Conservation (phyloP, 2,113 vertebrate species). For the Lophotis ruficrista region DNA sequence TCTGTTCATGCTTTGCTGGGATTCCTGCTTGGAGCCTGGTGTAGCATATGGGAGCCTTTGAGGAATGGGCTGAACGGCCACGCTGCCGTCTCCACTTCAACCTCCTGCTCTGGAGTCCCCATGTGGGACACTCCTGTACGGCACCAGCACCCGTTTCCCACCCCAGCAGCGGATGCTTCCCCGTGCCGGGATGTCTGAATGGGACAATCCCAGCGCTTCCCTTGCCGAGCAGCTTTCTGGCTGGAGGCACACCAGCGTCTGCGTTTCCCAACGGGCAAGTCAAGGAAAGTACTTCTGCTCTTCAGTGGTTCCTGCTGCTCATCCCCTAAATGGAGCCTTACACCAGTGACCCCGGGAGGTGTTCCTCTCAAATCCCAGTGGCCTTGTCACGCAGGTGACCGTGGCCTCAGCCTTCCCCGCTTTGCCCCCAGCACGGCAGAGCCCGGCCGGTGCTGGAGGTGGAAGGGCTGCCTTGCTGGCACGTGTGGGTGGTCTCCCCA, state of each 20-base stretch:
- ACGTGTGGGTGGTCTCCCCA: not conserved
- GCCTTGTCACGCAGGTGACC: not conserved
- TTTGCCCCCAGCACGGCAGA: too few species aligned
- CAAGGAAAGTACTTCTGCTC: not conserved
- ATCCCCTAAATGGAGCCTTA: not conserved
- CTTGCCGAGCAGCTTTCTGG: not conserved
- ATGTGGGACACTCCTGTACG: not conserved
- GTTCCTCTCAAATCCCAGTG: not conserved
- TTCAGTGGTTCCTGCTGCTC: not conserved
- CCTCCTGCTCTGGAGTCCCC: not conserved
- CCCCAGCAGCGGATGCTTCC: rapidly evolving
- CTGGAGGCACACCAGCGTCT: not conserved
- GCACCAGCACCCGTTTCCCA: rapidly evolving
- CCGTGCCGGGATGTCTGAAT: not conserved
- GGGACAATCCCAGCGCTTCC: not conserved
- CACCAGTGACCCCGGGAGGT: not conserved
- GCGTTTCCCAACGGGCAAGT: not conserved
- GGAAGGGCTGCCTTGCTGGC: not conserved
- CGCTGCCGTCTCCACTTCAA: not conserved
- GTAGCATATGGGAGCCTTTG: not conserved
- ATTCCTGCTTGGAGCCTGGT: not conserved
- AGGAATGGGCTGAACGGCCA: not conserved
- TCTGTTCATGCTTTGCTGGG: not conserved
- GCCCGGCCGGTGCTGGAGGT: not conserved
- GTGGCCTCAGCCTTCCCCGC: too few species aligned